Percentiles rank a stretch among this genome's conserved stretches.
These are phyloP conservation scores for Trochalopteron elliotii DNA, from an alignment of 2,113 vertebrate species.

Conservation along the genomic window DNA sequence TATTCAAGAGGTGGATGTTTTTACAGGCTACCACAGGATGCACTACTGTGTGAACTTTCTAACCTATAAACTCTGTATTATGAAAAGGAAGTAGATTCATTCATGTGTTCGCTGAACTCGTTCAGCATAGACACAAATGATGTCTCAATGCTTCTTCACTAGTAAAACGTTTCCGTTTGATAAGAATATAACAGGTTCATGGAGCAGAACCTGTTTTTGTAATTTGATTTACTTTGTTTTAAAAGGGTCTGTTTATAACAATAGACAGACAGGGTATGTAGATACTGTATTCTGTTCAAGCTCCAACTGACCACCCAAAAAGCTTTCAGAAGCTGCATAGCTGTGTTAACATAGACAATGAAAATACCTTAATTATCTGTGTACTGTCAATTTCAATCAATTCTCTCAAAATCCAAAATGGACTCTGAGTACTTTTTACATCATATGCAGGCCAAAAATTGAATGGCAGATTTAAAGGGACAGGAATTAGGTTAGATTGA, in stretches of 20 bases:
- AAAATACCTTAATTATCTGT: background rate
- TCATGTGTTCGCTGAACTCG: conserved; percentile 18
- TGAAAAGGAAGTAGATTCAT: conserved; percentile 9
- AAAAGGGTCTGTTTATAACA: background rate
- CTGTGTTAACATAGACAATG: background rate
- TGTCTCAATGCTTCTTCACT: background rate
- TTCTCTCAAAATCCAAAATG: background rate
- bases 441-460: background rate
- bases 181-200: background rate
- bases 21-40: conserved; percentile 51
- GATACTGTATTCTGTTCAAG: background rate
- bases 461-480: background rate
- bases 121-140: background rate
- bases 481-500: background rate
- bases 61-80: conserved; percentile 14
- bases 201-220: background rate
- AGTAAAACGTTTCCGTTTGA: background rate
- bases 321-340: background rate
- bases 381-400: background rate
- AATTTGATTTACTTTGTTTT: background rate
- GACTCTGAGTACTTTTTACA: background rate
- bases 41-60: conserved; percentile 36
- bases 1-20: conserved; percentile 37
- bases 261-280: background rate
- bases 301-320: background rate